Conservation (phyloP, 2,888 invertebrate genomes). For the Cosmia trapezina region DNA sequence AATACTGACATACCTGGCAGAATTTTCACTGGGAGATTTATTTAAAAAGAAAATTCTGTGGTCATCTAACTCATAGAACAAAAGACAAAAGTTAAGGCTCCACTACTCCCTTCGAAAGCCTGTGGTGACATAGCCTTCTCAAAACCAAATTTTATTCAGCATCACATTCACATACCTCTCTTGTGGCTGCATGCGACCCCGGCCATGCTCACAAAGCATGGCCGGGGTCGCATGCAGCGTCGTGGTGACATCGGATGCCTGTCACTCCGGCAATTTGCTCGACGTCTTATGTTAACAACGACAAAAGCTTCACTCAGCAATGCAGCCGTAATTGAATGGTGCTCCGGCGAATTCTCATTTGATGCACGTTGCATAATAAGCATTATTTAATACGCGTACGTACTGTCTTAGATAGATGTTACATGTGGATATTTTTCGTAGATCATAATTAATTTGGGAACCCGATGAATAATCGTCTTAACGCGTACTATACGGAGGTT, state of each 20-base stretch:
- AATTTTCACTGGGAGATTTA: not conserved
- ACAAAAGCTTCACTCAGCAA: conserved; percentile 8
- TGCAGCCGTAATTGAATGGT: conserved; percentile 18
- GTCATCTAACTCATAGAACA: not conserved
- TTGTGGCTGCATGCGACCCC: no score
- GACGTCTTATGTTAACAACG: conserved; percentile 17
- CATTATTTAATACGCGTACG: not conserved
- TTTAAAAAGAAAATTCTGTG: not conserved
- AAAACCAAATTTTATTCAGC: not conserved
- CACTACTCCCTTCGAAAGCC: not conserved
- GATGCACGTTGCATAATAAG: not conserved
- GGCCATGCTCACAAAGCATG: no score
- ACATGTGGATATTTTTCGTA: not conserved
- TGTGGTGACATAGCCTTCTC: not conserved
- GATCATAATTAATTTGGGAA: not conserved
- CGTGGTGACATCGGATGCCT: conserved; percentile 21
- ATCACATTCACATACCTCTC: not conserved
- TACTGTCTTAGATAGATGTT: not conserved
- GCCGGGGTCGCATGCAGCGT: not conserved
- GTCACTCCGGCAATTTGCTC: conserved; percentile 20
- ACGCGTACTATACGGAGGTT: not conserved
- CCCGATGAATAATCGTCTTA: not conserved
- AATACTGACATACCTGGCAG: not conserved
- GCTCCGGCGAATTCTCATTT: not conserved
- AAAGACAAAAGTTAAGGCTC: not conserved